phyloP scores from a whole-genome alignment of 2,113 vertebrate species.

The Limnothrissa miodon region DNA sequence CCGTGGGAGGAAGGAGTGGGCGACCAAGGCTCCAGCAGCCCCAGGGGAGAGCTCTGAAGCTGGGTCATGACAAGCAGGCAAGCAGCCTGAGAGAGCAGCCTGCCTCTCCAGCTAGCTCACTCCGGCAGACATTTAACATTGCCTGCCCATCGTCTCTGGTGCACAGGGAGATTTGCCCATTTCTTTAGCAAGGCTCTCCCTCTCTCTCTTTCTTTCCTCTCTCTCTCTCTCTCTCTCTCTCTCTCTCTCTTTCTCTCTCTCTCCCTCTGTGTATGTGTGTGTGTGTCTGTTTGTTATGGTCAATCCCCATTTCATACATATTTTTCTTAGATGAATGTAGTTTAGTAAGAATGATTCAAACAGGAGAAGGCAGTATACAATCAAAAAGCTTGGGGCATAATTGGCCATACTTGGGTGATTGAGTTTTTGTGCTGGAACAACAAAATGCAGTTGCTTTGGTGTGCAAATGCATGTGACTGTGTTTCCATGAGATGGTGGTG shows the following conservation, averaged over 20 bases:
- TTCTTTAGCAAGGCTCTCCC: no score
- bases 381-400: neutral
- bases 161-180: neutral
- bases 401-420: no score
- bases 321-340: neutral
- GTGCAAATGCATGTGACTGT: no score
- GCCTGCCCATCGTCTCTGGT: neutral
- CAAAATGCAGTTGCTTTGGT: no score
- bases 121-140: constrained; percentile 2
- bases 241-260: no score
- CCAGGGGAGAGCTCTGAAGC: constrained; percentile 36
- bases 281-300: neutral
- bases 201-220: no score
- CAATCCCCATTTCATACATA: neutral
- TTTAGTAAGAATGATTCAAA: neutral
- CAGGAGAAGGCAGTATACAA: neutral
- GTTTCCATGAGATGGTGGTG: no score
- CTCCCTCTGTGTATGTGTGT: neutral
- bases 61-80: constrained; percentile 29
- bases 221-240: no score
- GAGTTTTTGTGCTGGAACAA: no score
- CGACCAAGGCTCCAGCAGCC: constrained; percentile 16
- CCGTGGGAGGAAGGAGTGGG: neutral
- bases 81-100: constrained; percentile 10
- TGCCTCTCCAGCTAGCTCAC: neutral